phyloP scores from a whole-genome alignment of 2,797 vertebrate species.

The Poliocrania exsul region DNA sequence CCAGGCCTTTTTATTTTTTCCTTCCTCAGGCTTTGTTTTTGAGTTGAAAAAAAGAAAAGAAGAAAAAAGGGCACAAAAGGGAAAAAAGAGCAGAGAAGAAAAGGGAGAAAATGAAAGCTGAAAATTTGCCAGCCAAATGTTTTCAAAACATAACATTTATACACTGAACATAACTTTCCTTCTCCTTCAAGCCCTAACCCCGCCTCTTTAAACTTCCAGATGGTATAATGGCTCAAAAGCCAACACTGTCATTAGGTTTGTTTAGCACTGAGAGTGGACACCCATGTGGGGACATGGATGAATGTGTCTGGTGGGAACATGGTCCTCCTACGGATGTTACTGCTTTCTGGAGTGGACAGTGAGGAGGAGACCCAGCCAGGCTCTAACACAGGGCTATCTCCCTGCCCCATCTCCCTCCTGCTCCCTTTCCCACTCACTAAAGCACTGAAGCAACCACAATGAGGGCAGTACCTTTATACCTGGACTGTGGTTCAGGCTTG shows the following conservation, averaged over 20 bases:
- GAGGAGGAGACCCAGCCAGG: not conserved
- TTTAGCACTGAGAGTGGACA: not conserved
- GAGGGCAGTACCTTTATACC: not conserved
- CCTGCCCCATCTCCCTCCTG: not conserved
- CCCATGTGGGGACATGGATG: not conserved
- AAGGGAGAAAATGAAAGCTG: slow-evolving; percentile 22
- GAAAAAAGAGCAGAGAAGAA: slow-evolving; percentile 18
- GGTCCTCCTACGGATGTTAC: not conserved
- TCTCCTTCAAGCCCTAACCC: not conserved
- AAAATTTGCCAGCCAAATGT: not conserved
- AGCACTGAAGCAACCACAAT: not conserved
- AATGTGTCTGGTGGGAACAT: not conserved
- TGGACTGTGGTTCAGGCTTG: not conserved
- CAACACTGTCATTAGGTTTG: not conserved
- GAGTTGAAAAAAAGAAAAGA: not conserved
- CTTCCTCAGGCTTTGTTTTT: slow-evolving; percentile 38
- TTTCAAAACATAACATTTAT: slow-evolving; percentile 1
- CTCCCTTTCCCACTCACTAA: not conserved
- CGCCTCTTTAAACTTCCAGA: not conserved
- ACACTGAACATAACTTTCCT: not conserved
- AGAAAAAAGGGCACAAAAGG: not conserved
- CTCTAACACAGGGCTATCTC: not conserved
- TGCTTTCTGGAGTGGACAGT: not conserved
- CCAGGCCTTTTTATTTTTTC: not conserved
- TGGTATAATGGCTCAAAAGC: not conserved